Evolutionary conservation across 2,888 invertebrate species (phyloP), one percentile per base, ranked within the genome.

Genomic region (Keiferia lycopersicella): DNA sequence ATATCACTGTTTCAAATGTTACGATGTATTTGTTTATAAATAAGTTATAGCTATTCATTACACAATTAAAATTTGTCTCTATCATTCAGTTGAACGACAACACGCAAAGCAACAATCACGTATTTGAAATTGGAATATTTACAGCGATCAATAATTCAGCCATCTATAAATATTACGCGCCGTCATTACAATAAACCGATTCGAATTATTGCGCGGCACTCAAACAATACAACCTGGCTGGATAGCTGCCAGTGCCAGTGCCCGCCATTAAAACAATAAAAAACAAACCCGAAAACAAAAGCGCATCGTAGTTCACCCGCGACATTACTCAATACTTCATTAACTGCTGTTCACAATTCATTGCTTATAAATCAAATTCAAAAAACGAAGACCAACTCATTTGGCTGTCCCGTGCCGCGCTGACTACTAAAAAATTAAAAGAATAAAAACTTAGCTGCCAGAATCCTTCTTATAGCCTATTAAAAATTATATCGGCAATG

Each of bases 241-340:
- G 7, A 45, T n/a, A 7, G n/a, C 45, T 45, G 45, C 11, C 45
- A 34, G 8, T 34, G 34, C 34, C 10, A 1, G 34, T 73, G 63
- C 67, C 66, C 61, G 70, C 69, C 72, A 81, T 74, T 73, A 73
- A 73, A 69, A 80, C 70, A 73, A 50, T 50, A 61, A 61, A 50
- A 61, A 48, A 50, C 34, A 30, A 53, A 22, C 6, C 14, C 22
- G 14, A 56, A 57, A 50, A 62, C 59, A 61, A 64, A 64, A 56
- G 71, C 70, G 65, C 65, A 68, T 69, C 70, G 69, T 73, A 75
- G 75, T 73, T 74, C 74, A 77, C 69, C 70, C 66, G 82, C 79
- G 84, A 87, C 86, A 85, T 81, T 79, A 83, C 78, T 81, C 84
- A 81, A 81, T 84, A 80, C 80, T 86, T 84, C 85, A 86, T 87